Evolutionary conservation across 2,888 invertebrate species (phyloP).

Genomic region (Tetrapedia diversipes): DNA sequence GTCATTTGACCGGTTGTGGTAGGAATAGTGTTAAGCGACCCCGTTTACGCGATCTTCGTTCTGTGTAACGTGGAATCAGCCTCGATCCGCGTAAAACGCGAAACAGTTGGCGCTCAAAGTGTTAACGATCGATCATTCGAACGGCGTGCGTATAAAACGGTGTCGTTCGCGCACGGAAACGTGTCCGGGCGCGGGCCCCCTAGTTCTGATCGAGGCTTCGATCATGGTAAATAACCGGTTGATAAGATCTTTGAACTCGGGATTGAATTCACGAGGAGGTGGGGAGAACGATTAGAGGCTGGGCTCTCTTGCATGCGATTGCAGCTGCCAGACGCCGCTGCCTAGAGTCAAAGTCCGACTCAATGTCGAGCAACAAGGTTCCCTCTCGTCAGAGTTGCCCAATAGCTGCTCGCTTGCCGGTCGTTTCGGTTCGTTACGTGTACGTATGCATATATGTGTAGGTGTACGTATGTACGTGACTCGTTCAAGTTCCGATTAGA

Average conservation of each 20-base stretch:
- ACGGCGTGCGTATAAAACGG: too few species aligned
- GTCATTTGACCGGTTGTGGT: too few species aligned
- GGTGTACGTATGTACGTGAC: neutral
- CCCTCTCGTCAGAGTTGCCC: slow-evolving; percentile 41
- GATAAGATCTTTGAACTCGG: slow-evolving; percentile 36
- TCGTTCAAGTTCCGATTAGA: slow-evolving; percentile 8
- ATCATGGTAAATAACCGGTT: slow-evolving; percentile 13
- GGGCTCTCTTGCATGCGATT: slow-evolving; percentile 19
- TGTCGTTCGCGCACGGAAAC: slow-evolving; percentile 1
- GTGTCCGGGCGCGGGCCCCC: neutral
- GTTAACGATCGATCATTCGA: neutral
- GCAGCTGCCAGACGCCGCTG: slow-evolving; percentile 41
- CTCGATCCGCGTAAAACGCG: too few species aligned
- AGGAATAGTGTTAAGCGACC: too few species aligned
- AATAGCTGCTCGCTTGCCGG: slow-evolving; percentile 17
- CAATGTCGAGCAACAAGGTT: slow-evolving; percentile 53
- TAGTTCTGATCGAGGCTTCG: neutral
- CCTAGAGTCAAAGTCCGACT: slow-evolving; percentile 60
- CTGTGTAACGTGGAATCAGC: too few species aligned
- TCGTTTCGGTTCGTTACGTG: slow-evolving; percentile 22
- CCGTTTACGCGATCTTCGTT: too few species aligned
- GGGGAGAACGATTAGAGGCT: slow-evolving; percentile 37
- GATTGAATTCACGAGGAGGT: slow-evolving; percentile 17
- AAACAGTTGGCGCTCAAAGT: too few species aligned
- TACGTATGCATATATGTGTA: too few species aligned